phyloP scores from a whole-genome alignment of 2,888 invertebrate species.

The Lasioglossum villosulum region DNA sequence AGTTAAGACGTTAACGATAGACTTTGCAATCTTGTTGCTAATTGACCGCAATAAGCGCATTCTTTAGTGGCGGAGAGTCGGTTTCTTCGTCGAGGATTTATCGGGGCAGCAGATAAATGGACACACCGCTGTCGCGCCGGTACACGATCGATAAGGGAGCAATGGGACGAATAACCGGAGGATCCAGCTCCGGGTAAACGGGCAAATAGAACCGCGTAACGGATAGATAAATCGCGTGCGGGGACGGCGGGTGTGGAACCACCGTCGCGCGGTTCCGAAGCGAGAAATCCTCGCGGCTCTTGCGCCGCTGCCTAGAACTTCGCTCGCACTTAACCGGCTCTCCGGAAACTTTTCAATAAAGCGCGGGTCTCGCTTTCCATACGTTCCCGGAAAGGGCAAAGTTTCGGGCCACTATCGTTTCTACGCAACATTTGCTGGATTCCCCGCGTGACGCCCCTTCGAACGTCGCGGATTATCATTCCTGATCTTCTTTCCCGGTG shows the following conservation, averaged over 20 bases:
- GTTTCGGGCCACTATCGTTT: slow-evolving; percentile 58
- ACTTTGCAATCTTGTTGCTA: not conserved
- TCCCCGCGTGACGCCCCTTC: slow-evolving; percentile 36
- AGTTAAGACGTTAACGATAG: slow-evolving; percentile 12
- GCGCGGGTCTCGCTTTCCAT: slow-evolving; percentile 64
- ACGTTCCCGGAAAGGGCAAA: slow-evolving; percentile 58
- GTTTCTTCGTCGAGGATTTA: not conserved
- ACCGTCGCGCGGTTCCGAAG: slow-evolving; percentile 34
- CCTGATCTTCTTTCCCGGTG: slow-evolving; percentile 41
- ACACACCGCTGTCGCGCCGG: not conserved
- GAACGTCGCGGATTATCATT: slow-evolving; percentile 64
- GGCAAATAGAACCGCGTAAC: slow-evolving; percentile 18
- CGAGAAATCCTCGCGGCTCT: slow-evolving; percentile 61
- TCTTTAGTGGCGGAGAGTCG: not conserved
- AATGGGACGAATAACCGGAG: slow-evolving; percentile 20
- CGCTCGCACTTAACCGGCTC: slow-evolving; percentile 63
- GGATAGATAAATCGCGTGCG: slow-evolving; percentile 34
- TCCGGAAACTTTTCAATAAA: slow-evolving; percentile 71
- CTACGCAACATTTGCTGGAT: slow-evolving; percentile 61
- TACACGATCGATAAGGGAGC: slow-evolving; percentile 34
- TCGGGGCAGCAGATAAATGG: slow-evolving; percentile 33
- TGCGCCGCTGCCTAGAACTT: slow-evolving; percentile 44
- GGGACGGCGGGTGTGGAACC: not conserved
- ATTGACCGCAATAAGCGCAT: slow-evolving; percentile 23
- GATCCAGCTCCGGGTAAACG: slow-evolving; percentile 8